phyloP scores from a whole-genome alignment of 92 coral and sea anemone genomes.

The Bergia puertoricense region DNA sequence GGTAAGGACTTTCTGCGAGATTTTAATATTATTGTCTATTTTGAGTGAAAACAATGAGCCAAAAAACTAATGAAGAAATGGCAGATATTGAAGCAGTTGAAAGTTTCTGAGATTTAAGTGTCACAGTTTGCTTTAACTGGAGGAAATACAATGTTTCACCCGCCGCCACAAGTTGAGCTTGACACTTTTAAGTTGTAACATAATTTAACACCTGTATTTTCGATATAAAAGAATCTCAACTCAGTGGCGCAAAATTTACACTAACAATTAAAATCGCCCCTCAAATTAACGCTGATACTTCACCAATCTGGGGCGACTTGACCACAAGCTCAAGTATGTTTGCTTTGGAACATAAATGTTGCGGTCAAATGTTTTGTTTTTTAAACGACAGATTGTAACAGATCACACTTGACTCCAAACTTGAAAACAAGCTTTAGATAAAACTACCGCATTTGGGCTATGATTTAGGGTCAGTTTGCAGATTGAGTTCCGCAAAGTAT shows the following conservation, averaged over 20 bases:
- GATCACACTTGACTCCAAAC: neutral
- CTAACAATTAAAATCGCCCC: neutral
- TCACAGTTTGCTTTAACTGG: neutral
- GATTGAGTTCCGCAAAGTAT: neutral
- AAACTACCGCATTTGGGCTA: neutral
- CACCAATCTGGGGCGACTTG: neutral
- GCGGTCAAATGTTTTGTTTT: conserved; percentile 25
- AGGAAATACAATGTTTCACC: neutral
- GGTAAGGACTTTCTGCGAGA: neutral
- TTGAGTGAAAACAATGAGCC: neutral
- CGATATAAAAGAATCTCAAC: conserved; percentile 20
- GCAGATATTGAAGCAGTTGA: neutral
- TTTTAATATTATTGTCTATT: neutral
- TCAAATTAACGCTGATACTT: conserved; percentile 10
- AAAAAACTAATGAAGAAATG: neutral
- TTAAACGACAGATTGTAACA: neutral
- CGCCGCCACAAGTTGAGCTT: conserved; percentile 9
- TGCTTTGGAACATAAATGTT: neutral
- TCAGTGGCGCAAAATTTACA: neutral
- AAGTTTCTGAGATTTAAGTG: neutral
- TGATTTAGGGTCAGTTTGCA: neutral
- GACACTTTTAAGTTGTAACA: conserved; percentile 10
- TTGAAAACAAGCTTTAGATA: neutral
- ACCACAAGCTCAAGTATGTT: conserved; percentile 2
- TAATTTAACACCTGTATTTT: conserved; percentile 26